These are phyloP conservation scores for Melitaea athalia DNA, from an alignment of 2,888 invertebrate species.

Conservation along the genomic window DNA sequence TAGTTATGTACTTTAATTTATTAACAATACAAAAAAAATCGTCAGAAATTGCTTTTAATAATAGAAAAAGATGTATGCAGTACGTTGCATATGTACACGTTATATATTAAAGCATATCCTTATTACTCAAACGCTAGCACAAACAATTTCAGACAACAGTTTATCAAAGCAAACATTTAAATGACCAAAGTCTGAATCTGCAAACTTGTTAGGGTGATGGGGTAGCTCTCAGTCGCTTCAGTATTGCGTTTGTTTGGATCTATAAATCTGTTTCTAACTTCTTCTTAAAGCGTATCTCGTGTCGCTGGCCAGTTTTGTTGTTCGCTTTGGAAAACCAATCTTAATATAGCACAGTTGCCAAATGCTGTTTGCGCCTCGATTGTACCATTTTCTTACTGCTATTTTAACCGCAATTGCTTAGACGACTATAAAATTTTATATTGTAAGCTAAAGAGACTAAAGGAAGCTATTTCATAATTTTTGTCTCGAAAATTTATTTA, in stretches of 20 bases:
- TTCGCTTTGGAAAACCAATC: constrained; percentile 75
- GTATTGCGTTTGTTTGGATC: constrained; percentile 68
- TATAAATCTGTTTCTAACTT: constrained; percentile 79
- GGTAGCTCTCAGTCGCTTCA: constrained; percentile 48
- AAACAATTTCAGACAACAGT: constrained; percentile 66
- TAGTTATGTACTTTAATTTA: too few relatives aligned
- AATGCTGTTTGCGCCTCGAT: constrained; percentile 59
- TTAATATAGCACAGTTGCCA: constrained; percentile 77
- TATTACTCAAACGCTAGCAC: constrained; percentile 46
- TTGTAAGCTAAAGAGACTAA: constrained; percentile 11
- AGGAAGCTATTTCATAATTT: neutral
- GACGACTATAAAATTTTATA: constrained; percentile 38
- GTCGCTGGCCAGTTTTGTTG: constrained; percentile 60
- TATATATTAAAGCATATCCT: constrained; percentile 44
- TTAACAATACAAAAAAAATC: too few relatives aligned
- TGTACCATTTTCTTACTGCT: constrained; percentile 44
- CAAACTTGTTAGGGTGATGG: constrained; percentile 72
- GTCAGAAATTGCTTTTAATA: too few relatives aligned
- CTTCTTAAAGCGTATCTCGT: constrained; percentile 73
- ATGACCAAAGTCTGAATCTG: constrained; percentile 71
- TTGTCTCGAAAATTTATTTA: neutral
- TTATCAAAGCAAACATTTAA: constrained; percentile 77
- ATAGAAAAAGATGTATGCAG: too few relatives aligned
- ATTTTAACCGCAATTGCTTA: constrained; percentile 42
- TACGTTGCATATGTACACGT: neutral